Base-by-base conservation (phyloP, 92 coral and sea anemone species). In the Zoanthus gigantus region DNA sequence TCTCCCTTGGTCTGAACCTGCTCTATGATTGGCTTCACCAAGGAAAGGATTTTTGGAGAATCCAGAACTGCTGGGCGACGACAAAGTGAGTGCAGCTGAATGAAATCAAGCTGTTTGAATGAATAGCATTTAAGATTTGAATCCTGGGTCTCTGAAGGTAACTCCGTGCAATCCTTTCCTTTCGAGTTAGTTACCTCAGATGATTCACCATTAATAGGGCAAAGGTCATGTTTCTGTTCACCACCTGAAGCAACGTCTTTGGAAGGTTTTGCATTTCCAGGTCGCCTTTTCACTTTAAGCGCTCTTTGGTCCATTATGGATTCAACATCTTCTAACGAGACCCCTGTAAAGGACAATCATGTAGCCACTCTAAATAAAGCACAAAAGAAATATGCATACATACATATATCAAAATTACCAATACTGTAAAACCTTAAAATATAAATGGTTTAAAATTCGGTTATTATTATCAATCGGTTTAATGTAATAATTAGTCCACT, bases 51-150 rank as follows among this genome's bases (percentile, higher is more conserved):
- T 73, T 90, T 90, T 4, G 74, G 90, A 3, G 89, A 77, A 50
- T 90, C 89, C 6, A 90, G 73, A 34, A 85, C 82, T 0, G 92
- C 92, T 47, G 92, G 92, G 13, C 92, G 89, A 12, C 74, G 85
- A 56, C 92, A 90, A 18, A 90, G 86, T 15, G 75, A 83, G 30
- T 85, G 86, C 60, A 90, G 74, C 74, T 85, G 86, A 10, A 58
- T 60, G 47, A 30, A 29, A 58, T 74, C 73, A 67, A 89, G 92
- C 23, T 13, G 29, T 18, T 83, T 30, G 29, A 76, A 89, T 17
- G 86, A 71, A 23, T 57, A 83, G 42, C 92, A 60, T 37, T 66
- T 83, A 45, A 89, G 66, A 9, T 28, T 23, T n/a, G 89, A 83
- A 0, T 47, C 14, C n/a, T 5, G 61, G 10, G 54, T 68, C 9